These are phyloP conservation scores for Drosophila cognata DNA, from an alignment of 2,888 invertebrate species.

Conservation along the genomic window DNA sequence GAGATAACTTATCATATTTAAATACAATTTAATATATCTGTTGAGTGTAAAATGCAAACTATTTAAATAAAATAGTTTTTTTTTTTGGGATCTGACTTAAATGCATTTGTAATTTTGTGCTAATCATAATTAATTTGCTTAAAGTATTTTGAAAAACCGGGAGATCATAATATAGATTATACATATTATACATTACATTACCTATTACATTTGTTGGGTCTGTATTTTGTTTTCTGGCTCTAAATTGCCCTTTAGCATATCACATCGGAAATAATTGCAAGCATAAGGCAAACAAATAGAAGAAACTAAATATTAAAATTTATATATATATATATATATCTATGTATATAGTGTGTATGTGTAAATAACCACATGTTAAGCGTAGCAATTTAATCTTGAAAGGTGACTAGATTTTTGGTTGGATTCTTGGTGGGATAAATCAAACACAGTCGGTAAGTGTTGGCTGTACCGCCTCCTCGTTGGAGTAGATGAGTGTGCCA, in stretches of 20 bases:
- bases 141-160: constrained; percentile 11
- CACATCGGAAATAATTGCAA: constrained; percentile 67
- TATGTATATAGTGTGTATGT: constrained; percentile 36
- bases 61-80: constrained; percentile 14
- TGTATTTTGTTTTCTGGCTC: constrained; percentile 20
- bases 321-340: constrained; percentile 21
- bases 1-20: constrained; percentile 5
- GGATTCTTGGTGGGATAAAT: constrained; percentile 50
- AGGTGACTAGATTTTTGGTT: constrained; percentile 60
- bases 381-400: constrained; percentile 43
- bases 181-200: constrained; percentile 19
- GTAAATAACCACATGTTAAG: constrained; percentile 48
- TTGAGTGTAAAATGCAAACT: constrained; percentile 24
- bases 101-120: constrained; percentile 22
- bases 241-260: constrained; percentile 65
- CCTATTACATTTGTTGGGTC: constrained; percentile 16
- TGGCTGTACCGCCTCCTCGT: constrained; percentile 63
- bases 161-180: constrained; percentile 28
- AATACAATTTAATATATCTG: constrained; percentile 8
- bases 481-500: constrained; percentile 82
- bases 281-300: constrained; percentile 38
- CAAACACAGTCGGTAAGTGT: constrained; percentile 55
- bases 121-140: constrained; percentile 1
- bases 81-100: constrained; percentile 14
- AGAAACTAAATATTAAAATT: constrained; percentile 29